Conservation (phyloP, 2,888 invertebrate species). For the Caenorhabditis plicata region DNA sequence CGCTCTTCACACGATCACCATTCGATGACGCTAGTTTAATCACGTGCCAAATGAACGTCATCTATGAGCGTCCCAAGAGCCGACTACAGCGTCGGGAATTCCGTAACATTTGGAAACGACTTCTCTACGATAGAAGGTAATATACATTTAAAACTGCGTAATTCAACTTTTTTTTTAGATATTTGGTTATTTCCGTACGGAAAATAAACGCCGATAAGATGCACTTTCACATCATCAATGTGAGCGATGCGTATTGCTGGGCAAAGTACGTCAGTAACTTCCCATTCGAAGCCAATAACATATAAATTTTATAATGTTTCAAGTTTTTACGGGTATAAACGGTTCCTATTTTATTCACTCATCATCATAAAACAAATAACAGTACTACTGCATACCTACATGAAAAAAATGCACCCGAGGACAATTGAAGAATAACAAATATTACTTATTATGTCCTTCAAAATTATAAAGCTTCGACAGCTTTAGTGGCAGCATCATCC, state of each 20-base stretch:
- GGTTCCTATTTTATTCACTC: background rate
- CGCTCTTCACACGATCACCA: constrained; percentile 20
- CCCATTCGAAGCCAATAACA: constrained; percentile 19
- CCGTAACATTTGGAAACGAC: constrained; percentile 25
- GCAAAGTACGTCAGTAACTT: constrained; percentile 30
- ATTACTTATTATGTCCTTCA: background rate
- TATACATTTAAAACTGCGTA: background rate
- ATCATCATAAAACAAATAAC: background rate
- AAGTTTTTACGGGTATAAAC: background rate
- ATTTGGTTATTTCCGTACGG: constrained; percentile 16
- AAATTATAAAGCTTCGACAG: constrained; percentile 70
- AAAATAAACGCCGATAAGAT: constrained; percentile 8
- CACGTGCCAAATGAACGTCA: constrained; percentile 30
- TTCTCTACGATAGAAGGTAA: constrained; percentile 23
- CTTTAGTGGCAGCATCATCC: constrained; percentile 88
- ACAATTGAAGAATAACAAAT: constrained; percentile 5
- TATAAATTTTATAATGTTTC: constrained; percentile 1
- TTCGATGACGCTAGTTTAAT: constrained; percentile 28
- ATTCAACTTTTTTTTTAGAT: background rate
- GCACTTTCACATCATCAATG: constrained; percentile 18
- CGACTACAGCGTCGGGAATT: constrained; percentile 18
- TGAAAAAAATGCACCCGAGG: constrained; percentile 7
- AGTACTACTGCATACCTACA: background rate
- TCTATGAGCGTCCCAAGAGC: constrained; percentile 21
- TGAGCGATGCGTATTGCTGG: constrained; percentile 32